Evolutionary conservation across 92 coral and sea anemone genomes (phyloP), one percentile per base, ranked within the genome.

Genomic region (Muricea muricata): DNA sequence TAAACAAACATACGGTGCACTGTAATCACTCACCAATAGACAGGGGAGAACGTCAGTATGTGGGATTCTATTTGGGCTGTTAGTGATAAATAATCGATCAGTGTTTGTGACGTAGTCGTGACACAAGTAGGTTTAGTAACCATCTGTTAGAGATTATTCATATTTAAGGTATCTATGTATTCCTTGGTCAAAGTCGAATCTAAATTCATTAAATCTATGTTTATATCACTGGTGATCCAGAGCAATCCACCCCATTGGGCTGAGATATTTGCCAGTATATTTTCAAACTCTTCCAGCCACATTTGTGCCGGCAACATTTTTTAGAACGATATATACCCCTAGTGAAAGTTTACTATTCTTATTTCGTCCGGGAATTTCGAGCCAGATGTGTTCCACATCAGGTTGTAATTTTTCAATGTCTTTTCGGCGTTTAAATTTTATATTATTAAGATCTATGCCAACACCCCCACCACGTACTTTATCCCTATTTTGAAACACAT

Each of bases 11-110:
- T 84, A 84, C 60, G 80, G 82, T 80, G 72, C 65, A 14, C 20
- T 67, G 33, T 80, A 82, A 25, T 75, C 88, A 55, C 88, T 74
- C 18, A 84, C 32, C 28, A 40, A 50, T 11, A 75, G 72, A 58
- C 88, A 84, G 0, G 63, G 88, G 67, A 83, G 39, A 18, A 83
- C 87, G 50, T 83, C 80, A 17, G 87, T 41, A 46, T 83, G 87
- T 50, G 73, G 32, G 17, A 83, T 39, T 83, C 48, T 83, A 13
- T 31, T 21, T 52, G 80, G 55, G 29, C 72, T 5, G 37, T 83
- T 83, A 10, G 87, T 70, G 23, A 83, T 83, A 35, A 72, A 72
- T 83, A 81, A 20, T 83, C 87, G 13, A 83, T 56, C 1, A 82
- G 31, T 29, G 86, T 47, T 39, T 40, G 46, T 13, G 86, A 45